Evolutionary conservation across 2,888 invertebrate species (phyloP), one percentile per base, ranked within the genome.

Genomic region (Leptopilina drosophilae): DNA sequence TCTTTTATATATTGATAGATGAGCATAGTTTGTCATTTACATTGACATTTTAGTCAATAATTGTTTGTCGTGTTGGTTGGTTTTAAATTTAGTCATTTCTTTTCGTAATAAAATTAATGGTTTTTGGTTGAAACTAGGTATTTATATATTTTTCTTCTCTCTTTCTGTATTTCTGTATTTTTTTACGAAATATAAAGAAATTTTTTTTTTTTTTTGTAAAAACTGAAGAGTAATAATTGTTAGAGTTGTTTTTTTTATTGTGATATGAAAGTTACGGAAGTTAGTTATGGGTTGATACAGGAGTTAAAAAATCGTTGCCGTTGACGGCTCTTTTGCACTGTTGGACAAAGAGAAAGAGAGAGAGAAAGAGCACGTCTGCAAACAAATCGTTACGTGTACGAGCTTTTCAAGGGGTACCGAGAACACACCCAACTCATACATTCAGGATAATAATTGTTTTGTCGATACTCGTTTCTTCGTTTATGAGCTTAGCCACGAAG

Each of bases 391-490:
- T 69, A 53, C 69, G 69, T 69, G 53, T 69, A 26, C 69, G 26
- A 69, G 69, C 53, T 53, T 69, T 53, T 53, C 53, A 69, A 69
- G 53, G 26, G 69, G 26, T 69, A 53, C 53, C 26, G 8, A 14
- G 26, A 53, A 14, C 20, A 69, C 69, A 69, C 20, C 67, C 49
- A 67, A 67, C 49, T 67, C 67, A 67, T 67, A 67, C 67, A 67
- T 67, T 67, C 49, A 67, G 46, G 69, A 69, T 69, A 69, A 69
- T 69, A 69, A 69, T 69, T 69, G 69, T 69, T 69, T 69, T 69
- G 69, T 69, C 69, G 53, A 69, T 69, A 69, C 26, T 69, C 69
- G 20, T 69, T 69, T 69, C 69, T 53, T 26, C 69, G 53, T 69
- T 69, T 69, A 69, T 69, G 69, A 69, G 53, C 69, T 69, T 53